Evolutionary conservation across 1,140 invertebrate species (phyloP).

Genomic region (Drosophila grimshawi): DNA sequence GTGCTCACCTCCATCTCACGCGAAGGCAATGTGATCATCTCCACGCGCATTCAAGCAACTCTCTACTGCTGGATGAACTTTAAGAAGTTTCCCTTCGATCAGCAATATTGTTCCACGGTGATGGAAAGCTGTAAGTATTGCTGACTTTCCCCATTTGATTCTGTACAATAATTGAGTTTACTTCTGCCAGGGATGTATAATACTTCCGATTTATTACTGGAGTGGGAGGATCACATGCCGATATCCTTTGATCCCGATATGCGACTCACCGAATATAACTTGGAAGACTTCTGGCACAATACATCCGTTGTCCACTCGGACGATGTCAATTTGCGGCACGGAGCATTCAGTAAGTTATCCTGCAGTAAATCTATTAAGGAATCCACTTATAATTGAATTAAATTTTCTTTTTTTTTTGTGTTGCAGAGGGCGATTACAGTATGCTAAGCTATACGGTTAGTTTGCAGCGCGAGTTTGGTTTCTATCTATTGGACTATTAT

Average conservation of each 20-base stretch:
- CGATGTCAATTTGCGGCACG: conserved; percentile 86
- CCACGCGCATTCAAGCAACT: conserved; percentile 90
- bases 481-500: conserved; percentile 95
- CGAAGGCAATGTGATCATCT: conserved; percentile 90
- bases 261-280: conserved; percentile 92
- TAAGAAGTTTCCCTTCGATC: conserved; percentile 93
- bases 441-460: conserved; percentile 91
- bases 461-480: conserved; percentile 92
- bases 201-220: conserved; percentile 89
- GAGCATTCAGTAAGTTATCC: conserved; percentile 87
- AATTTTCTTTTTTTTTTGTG: neutral
- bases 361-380: neutral
- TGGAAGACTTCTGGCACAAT: conserved; percentile 89
- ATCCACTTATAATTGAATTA: neutral
- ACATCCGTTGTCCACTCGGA: conserved; percentile 87
- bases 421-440: conserved; percentile 91
- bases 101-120: conserved; percentile 90
- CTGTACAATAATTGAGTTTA: neutral
- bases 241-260: conserved; percentile 91
- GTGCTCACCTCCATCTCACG: conserved; percentile 90
- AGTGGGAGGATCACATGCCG: conserved; percentile 90
- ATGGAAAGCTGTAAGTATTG: conserved; percentile 90
- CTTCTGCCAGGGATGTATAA: conserved; percentile 89
- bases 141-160: neutral
- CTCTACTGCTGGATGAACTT: conserved; percentile 93